A percentile compares a stretch with the other conserved stretches of the same genome.
phyloP scores from a whole-genome alignment of 2,888 invertebrate species.

The Nyleta sp. region DNA sequence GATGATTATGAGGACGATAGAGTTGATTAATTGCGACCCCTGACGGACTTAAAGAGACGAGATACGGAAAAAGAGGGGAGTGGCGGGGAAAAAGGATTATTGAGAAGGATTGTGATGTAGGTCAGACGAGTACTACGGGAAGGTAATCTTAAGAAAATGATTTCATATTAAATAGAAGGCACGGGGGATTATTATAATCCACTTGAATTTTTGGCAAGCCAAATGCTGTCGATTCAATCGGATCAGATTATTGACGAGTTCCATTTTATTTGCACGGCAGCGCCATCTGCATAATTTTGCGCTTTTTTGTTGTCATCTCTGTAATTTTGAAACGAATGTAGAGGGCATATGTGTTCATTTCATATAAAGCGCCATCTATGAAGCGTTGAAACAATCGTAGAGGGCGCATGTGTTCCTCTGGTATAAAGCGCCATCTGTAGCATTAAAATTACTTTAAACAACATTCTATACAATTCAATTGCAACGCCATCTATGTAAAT shows the following conservation, averaged over 20 bases:
- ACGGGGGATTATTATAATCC: slow-evolving; percentile 1
- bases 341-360: too few species aligned
- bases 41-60: slow-evolving; percentile 10
- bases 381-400: too few species aligned
- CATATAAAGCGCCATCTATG: too few species aligned
- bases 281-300: neutral
- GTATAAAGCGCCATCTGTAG: too few species aligned
- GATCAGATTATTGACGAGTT: neutral
- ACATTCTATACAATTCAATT: too few species aligned
- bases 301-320: too few species aligned
- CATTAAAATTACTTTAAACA: too few species aligned
- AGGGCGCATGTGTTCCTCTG: too few species aligned
- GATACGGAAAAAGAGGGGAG: slow-evolving; percentile 5
- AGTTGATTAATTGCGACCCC: slow-evolving; percentile 24
- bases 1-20: slow-evolving; percentile 26
- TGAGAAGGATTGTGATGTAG: slow-evolving; percentile 19
- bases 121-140: slow-evolving; percentile 8
- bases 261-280: neutral
- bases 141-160: slow-evolving; percentile 21
- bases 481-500: neutral
- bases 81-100: slow-evolving; percentile 2
- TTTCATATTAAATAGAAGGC: neutral
- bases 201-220: slow-evolving; percentile 1
- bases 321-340: too few species aligned
- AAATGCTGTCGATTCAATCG: neutral